These are phyloP conservation scores for Gymnopithys bicolor DNA, from an alignment of 2,797 vertebrate genomes.

Conservation along the genomic window DNA sequence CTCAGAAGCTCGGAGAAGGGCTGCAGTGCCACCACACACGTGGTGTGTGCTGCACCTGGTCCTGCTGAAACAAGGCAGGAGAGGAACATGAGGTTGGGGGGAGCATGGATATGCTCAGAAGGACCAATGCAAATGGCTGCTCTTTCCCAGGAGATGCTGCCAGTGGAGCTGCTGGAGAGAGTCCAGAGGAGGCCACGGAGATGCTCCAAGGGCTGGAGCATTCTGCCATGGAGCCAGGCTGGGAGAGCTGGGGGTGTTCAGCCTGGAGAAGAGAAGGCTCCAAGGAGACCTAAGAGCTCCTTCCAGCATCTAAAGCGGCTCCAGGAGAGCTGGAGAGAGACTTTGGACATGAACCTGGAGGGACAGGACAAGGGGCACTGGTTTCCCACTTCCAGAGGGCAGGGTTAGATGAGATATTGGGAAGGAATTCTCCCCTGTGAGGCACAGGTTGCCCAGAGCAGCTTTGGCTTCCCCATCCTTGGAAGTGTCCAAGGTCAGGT, in stretches of 20 bases:
- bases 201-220: not conserved
- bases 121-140: rapidly evolving
- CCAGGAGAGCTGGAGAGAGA: not conserved
- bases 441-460: not conserved
- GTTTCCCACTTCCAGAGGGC: not conserved
- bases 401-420: not conserved
- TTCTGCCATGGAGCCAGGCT: not conserved
- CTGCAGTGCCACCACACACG: not conserved
- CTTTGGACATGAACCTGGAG: not conserved
- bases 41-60: not conserved
- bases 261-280: not conserved
- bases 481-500: not conserved
- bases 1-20: not conserved
- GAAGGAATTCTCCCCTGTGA: not conserved
- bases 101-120: not conserved
- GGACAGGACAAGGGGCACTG: not conserved
- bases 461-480: not conserved
- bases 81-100: not conserved
- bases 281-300: not conserved
- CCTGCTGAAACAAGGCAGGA: not conserved
- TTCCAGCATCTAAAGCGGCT: not conserved
- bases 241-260: not conserved
- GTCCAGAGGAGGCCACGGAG: not conserved
- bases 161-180: not conserved
- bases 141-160: not conserved